phyloP scores from a whole-genome alignment of 2,797 vertebrate genomes.

The Moxostoma hubbsi region DNA sequence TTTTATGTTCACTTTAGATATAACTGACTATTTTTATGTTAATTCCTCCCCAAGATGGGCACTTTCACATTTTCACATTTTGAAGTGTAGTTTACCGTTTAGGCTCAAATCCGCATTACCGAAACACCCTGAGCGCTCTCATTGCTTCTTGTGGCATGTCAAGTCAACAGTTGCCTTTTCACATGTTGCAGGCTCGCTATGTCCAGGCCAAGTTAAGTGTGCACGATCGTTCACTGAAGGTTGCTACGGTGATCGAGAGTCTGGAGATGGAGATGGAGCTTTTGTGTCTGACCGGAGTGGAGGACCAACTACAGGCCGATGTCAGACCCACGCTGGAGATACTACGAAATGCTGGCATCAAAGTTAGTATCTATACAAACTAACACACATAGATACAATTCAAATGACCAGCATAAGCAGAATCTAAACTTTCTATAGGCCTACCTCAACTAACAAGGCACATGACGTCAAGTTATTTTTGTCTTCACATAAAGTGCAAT shows the following conservation, averaged over 20 bases:
- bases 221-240: slow-evolving; percentile 95
- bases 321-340: slow-evolving; percentile 96
- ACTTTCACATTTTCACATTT: too few species aligned
- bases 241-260: slow-evolving; percentile 96
- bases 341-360: slow-evolving; percentile 95
- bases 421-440: too few species aligned
- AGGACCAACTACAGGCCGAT: slow-evolving; percentile 93
- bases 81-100: too few species aligned
- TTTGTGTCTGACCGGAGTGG: slow-evolving; percentile 93
- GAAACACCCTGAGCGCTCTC: too few species aligned
- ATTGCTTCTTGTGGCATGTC: background rate
- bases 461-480: too few species aligned
- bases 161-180: background rate
- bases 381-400: background rate
- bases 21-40: too few species aligned
- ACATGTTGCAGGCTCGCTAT: slow-evolving; percentile 84
- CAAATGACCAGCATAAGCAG: too few species aligned
- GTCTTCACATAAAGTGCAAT: too few species aligned
- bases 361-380: slow-evolving; percentile 75
- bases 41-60: too few species aligned
- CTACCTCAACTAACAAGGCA: too few species aligned
- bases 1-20: too few species aligned
- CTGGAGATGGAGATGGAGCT: slow-evolving; percentile 99
- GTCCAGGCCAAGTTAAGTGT: slow-evolving; percentile 96
- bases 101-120: too few species aligned